Evolutionary conservation across 2,888 invertebrate species (phyloP).

Genomic region (Conistra vaccinii): DNA sequence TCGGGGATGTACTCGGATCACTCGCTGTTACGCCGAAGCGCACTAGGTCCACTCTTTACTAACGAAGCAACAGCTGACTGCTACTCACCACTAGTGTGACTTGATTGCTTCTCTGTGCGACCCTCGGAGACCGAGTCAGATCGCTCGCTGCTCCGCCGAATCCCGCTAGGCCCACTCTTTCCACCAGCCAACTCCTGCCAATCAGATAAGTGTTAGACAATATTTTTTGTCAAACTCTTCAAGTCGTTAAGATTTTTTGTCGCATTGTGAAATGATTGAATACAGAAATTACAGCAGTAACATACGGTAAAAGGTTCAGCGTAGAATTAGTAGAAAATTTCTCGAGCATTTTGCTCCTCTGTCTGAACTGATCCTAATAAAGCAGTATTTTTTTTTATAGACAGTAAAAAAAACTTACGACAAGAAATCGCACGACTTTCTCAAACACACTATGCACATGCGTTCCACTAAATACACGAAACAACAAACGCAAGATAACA

Average conservation of each 20-base stretch:
- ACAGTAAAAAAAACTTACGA: too few relatives aligned
- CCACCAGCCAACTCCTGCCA: conserved; percentile 87
- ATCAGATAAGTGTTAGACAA: conserved; percentile 37
- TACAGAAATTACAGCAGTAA: neutral
- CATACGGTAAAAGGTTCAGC: neutral
- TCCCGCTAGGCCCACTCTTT: conserved; percentile 82
- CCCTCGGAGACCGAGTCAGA: conserved; percentile 75
- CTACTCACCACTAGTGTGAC: conserved; percentile 78
- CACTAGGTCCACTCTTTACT: too few relatives aligned
- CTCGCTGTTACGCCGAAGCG: too few relatives aligned
- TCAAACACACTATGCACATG: conserved; percentile 52
- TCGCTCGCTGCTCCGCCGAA: conserved; percentile 83
- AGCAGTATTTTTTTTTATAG: too few relatives aligned
- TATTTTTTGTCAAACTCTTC: conserved; percentile 37
- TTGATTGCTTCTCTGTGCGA: conserved; percentile 74
- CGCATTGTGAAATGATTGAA: neutral
- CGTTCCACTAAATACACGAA: conserved; percentile 60
- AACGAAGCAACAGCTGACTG: neutral
- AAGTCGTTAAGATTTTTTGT: conserved; percentile 36
- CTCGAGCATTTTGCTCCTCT: neutral
- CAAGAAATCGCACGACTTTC: conserved; percentile 53
- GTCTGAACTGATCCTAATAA: neutral
- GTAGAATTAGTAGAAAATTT: neutral
- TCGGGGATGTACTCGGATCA: too few relatives aligned
- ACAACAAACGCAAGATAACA: conserved; percentile 23